These are phyloP conservation scores for Drosophila trapezifrons DNA, from an alignment of 1,140 invertebrate genomes.

Conservation along the genomic window DNA sequence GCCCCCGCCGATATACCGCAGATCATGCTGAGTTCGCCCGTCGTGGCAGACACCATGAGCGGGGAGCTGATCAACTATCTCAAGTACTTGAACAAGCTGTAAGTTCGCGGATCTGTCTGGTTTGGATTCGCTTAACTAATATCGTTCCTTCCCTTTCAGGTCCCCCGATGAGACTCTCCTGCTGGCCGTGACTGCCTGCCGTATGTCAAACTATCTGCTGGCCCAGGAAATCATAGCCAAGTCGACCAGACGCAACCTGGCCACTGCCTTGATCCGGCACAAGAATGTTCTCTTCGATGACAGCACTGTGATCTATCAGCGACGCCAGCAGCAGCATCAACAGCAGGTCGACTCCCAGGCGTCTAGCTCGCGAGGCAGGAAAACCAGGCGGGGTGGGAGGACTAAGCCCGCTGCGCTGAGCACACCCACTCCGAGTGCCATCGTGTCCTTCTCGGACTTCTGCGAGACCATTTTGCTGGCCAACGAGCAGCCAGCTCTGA, in stretches of 20 bases:
- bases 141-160: conserved; percentile 22
- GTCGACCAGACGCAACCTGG: conserved; percentile 60
- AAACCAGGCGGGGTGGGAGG: conserved; percentile 32
- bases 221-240: conserved; percentile 72
- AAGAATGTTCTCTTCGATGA: conserved; percentile 82
- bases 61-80: conserved; percentile 78
- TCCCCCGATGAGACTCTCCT: conserved; percentile 72
- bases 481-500: conserved; percentile 67
- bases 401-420: conserved; percentile 17
- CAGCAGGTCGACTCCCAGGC: conserved; percentile 19
- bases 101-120: conserved; percentile 12
- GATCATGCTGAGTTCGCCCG: conserved; percentile 75
- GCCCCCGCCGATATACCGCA: conserved; percentile 67
- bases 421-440: conserved; percentile 51
- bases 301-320: conserved; percentile 72
- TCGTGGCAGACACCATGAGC: conserved; percentile 79
- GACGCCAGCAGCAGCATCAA: conserved; percentile 52
- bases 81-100: conserved; percentile 70
- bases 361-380: conserved; percentile 17
- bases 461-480: conserved; percentile 78
- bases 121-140: not conserved
- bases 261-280: conserved; percentile 72
- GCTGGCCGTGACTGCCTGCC: conserved; percentile 76
- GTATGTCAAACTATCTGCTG: conserved; percentile 80
- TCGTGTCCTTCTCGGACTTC: conserved; percentile 79